Base-by-base conservation (phyloP, 1,140 invertebrate species). In the Tetragonula clypearis region DNA sequence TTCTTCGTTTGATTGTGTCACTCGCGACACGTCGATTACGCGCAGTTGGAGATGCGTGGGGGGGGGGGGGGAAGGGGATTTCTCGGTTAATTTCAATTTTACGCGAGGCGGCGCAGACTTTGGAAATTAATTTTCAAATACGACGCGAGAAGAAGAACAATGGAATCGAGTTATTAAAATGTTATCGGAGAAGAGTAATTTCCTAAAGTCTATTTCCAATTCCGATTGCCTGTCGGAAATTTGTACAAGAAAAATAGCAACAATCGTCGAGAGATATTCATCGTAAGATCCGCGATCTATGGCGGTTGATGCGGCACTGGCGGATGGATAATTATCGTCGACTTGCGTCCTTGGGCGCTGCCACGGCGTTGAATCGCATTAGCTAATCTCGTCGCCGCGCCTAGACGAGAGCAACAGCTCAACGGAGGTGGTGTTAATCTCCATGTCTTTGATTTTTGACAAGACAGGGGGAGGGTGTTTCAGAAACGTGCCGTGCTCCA, bases 401-500 rank as follows among this genome's bases (percentile, higher is more conserved):
- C 75, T 77, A 77, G 75, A 49, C 75, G n/a, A 49, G 41, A 49
- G 41, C 58, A 62, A 62, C 21, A 62, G 14, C n/a, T 75, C 35
- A 2, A 76, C 72, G 75, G 71, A 71, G 79, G 85, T 88, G 79
- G 85, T 88, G 88, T 90, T 93, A 93, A 94, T 93, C 91, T 93
- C 89, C 93, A 93, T 93, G 90, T 90, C 92, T 93, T 93, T 94
- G 93, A 93, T 94, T 94, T 93, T 93, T 93, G 93, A 90, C 89
- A 84, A 79, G 49, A 62, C 73, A 88, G 84, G 82, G 14, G 6
- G 41, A 49, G 41, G 41, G 41, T 49, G 41, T 81, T 87, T 62
- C 60, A n/a, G 81, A 53, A 53, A 49, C 78, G 49, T 77, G 80
- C 78, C 76, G 41, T 62, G 60, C n/a, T 62, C 66, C 78, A 56